Conservation (phyloP, 1,140 invertebrate species). For the Ips typographus region DNA sequence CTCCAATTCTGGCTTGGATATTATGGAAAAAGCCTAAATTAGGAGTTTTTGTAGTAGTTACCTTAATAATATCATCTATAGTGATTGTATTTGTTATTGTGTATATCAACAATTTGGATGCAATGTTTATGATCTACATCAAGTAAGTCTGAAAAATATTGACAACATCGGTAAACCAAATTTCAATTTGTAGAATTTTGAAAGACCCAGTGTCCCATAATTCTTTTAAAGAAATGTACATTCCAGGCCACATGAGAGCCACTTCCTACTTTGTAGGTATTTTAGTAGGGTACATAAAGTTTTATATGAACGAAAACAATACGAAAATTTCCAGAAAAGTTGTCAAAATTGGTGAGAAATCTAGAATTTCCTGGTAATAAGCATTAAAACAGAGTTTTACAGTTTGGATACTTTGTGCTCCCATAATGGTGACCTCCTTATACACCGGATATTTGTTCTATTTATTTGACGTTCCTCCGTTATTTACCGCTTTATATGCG, state of each 20-base stretch:
- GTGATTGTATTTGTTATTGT: constrained; percentile 65
- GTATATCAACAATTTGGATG: constrained; percentile 60
- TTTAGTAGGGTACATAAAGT: constrained; percentile 31
- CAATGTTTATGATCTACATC: constrained; percentile 65
- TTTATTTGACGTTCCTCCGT: constrained; percentile 56
- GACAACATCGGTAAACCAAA: constrained; percentile 6
- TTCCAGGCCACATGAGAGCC: constrained; percentile 71
- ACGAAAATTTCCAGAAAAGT: constrained; percentile 20
- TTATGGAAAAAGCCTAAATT: constrained; percentile 65
- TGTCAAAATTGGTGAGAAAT: constrained; percentile 19
- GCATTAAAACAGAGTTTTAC: background rate
- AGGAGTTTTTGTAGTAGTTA: constrained; percentile 53
- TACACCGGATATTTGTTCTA: constrained; percentile 65
- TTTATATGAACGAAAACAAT: constrained; percentile 26
- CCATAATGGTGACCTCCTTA: constrained; percentile 51
- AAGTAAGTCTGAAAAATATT: constrained; percentile 56
- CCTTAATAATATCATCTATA: constrained; percentile 59
- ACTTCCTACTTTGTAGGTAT: constrained; percentile 64
- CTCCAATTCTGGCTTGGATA: constrained; percentile 71
- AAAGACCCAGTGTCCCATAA: constrained; percentile 61
- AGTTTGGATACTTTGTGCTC: constrained; percentile 50
- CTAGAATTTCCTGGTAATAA: background rate
- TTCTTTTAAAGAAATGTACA: constrained; percentile 65
- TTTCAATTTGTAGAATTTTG: constrained; percentile 58
- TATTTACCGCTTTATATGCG: constrained; percentile 66